Evolutionary conservation across 2,888 invertebrate species (phyloP), one percentile per base, ranked within the genome.

Genomic region (Cryptophagus acutangulus): DNA sequence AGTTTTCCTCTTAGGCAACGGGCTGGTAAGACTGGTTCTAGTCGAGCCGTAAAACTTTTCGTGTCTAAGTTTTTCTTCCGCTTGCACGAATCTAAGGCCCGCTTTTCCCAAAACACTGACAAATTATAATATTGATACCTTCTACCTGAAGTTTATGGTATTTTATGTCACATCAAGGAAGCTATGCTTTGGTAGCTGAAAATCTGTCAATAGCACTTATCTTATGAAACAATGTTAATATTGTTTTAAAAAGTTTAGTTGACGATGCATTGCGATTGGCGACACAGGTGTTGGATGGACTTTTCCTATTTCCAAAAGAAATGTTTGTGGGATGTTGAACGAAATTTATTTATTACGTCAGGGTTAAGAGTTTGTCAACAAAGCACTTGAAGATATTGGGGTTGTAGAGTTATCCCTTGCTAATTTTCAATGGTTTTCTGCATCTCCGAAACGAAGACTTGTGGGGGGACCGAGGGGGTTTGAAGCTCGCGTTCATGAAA

Each of bases 1-100:
- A 70, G 65, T 70, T 70, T 70, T 69, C 69, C 67, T 69, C 66
- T 69, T 67, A 66, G 65, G 65, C 64, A 64, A 63, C 62, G 63
- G 61, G 60, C 62, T 61, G 62, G 63, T 65, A 62, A 65, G 62
- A 65, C 63, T 57, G 57, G 59, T 54, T 59, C 60, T 59, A 61
- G 61, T 58, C 59, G 57, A 57, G 58, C 57, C 59, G 57, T 59
- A 63, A 67, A 69, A 70, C 63, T 69, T 70, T 69, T 64, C 67
- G 60, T 62, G 66, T 66, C 65, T 67, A 69, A 70, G 68, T 69
- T 69, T 67, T 70, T 69, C 68, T 60, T 59, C 59, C 60, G 65
- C 65, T 61, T 61, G 61, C 57, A 58, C 58, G 65, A 59, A 55
- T 65, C 62, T 51, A 55, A 59, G 61, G 61, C 58, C 59, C 58